phyloP scores from a whole-genome alignment of 1,140 invertebrate genomes.

The Teleopsis dalmanni region DNA sequence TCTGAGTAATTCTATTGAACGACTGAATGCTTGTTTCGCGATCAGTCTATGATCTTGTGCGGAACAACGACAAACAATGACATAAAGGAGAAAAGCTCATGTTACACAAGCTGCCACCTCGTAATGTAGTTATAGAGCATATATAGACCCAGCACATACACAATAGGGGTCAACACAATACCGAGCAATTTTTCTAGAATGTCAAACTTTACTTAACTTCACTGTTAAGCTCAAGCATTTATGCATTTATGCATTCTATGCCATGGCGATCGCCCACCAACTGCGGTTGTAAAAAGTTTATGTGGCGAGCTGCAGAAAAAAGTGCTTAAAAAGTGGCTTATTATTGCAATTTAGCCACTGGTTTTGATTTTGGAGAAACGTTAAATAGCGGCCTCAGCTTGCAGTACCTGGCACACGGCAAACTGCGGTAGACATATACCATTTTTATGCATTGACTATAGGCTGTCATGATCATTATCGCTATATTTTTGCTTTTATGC shows the following conservation, averaged over 20 bases:
- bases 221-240: background rate
- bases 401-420: no score
- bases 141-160: background rate
- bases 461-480: conserved; percentile 45
- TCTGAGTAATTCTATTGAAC: conserved; percentile 39
- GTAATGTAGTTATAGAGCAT: background rate
- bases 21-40: background rate
- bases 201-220: conserved; percentile 33
- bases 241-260: background rate
- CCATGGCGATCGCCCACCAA: conserved; percentile 10
- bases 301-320: conserved; percentile 1
- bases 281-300: conserved; percentile 8
- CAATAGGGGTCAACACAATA: conserved; percentile 26
- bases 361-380: conserved; percentile 45
- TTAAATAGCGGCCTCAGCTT: no score
- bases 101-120: conserved; percentile 5
- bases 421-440: conserved; percentile 33
- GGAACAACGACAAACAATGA: no score
- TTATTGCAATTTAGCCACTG: conserved; percentile 45
- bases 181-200: conserved; percentile 42
- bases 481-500: no score
- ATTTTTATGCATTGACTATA: conserved; percentile 43
- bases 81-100: conserved; percentile 4
- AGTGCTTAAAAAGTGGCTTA: conserved; percentile 40
- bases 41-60: background rate